Evolutionary conservation across 2,888 invertebrate genomes (phyloP).

Genomic region (Frankliniella fusca): DNA sequence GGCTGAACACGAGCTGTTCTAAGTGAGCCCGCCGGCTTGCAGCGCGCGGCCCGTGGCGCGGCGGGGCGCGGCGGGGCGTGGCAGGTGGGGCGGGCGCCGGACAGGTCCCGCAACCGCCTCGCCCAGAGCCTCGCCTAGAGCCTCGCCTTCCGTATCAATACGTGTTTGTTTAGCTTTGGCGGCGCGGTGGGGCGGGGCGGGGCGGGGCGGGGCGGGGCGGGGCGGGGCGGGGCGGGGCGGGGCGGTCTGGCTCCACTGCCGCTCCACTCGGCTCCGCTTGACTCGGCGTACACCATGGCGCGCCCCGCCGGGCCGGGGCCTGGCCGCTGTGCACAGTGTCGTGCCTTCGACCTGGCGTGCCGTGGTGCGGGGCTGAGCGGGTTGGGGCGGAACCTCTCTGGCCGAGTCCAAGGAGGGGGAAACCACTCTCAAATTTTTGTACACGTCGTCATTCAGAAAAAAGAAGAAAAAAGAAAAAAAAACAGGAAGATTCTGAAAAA

Average conservation of each 20-base stretch:
- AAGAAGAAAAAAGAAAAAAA: too few relatives aligned
- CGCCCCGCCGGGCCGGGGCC: not conserved
- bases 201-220: not conserved
- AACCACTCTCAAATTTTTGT: too few relatives aligned
- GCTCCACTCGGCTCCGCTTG: not conserved
- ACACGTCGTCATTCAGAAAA: too few relatives aligned
- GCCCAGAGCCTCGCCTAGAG: too few relatives aligned
- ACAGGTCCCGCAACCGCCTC: not conserved
- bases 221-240: not conserved
- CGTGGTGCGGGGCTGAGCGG: not conserved
- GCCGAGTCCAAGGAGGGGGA: too few relatives aligned
- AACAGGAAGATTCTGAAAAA: too few relatives aligned
- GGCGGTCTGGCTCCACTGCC: not conserved
- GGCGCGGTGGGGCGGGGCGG: not conserved
- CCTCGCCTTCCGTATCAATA: not conserved
- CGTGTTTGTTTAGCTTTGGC: slow-evolving; percentile 6
- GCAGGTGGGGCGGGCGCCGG: not conserved
- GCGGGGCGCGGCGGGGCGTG: not conserved
- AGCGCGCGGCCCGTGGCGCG: not conserved
- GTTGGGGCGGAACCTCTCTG: too few relatives aligned
- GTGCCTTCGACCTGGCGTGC: not conserved
- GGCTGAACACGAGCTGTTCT: not conserved
- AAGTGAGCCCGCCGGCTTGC: not conserved
- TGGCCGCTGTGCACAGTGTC: too few relatives aligned
- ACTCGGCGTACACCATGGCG: too few relatives aligned